These are phyloP conservation scores for Ceratosolen fusciceps DNA, from an alignment of 1,140 invertebrate genomes.

Conservation along the genomic window DNA sequence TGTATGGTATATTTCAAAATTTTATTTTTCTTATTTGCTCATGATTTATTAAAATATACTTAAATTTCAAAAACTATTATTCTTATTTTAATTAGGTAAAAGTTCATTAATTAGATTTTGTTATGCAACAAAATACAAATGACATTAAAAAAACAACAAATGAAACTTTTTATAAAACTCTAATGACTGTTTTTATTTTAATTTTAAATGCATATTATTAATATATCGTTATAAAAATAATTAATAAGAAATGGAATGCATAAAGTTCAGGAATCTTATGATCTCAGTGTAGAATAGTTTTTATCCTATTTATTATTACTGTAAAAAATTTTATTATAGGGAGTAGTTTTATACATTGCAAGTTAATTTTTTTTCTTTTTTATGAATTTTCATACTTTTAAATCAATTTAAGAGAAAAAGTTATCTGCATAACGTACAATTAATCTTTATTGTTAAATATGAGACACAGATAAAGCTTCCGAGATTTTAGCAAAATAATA, in stretches of 20 bases:
- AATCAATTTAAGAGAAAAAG: slow-evolving; percentile 54
- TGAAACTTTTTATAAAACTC: slow-evolving; percentile 9
- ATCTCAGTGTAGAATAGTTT: slow-evolving; percentile 26
- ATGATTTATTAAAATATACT: neutral
- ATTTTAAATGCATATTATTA: slow-evolving; percentile 37
- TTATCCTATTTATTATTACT: neutral
- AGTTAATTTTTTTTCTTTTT: slow-evolving; percentile 8
- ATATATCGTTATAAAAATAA: slow-evolving; percentile 24
- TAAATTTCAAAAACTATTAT: neutral
- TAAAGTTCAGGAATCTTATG: slow-evolving; percentile 21
- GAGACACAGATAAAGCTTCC: slow-evolving; percentile 49
- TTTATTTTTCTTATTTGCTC: too few relatives aligned
- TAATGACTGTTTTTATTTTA: slow-evolving; percentile 37
- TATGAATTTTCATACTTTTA: slow-evolving; percentile 15
- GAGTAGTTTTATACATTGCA: neutral
- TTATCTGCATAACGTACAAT: slow-evolving; percentile 62
- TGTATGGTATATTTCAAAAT: neutral
- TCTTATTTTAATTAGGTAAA: neutral
- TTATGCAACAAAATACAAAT: slow-evolving; percentile 1
- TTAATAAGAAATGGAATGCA: slow-evolving; percentile 13
- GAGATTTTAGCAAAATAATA: slow-evolving; percentile 16
- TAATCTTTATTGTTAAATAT: slow-evolving; percentile 61
- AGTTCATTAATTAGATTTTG: slow-evolving; percentile 8
- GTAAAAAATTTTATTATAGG: neutral
- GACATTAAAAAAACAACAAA: slow-evolving; percentile 21